Evolutionary conservation across 2,113 vertebrate genomes (phyloP).

Genomic region (Chroicocephalus ridibundus): DNA sequence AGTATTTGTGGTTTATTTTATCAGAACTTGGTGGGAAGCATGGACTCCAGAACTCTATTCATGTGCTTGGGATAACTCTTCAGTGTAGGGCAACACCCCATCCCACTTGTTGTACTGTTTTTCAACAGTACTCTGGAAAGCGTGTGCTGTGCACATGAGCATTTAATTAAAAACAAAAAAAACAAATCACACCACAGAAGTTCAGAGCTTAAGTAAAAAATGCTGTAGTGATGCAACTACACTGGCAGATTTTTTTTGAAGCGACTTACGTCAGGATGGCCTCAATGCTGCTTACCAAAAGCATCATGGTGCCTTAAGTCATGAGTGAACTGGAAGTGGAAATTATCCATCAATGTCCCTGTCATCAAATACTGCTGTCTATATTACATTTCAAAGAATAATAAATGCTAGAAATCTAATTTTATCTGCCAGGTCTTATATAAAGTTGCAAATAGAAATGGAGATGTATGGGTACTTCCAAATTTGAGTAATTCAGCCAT

Average conservation of each 20-base stretch:
- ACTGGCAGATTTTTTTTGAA: not conserved
- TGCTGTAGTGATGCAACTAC: not conserved
- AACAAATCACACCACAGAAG: not conserved
- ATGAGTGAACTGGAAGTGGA: not conserved
- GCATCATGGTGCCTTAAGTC: not conserved
- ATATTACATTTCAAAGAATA: not conserved
- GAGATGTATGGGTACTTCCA: not conserved
- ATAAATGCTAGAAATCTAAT: not conserved
- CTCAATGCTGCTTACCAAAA: not conserved
- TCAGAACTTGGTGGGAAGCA: not conserved
- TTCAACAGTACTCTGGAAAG: not conserved
- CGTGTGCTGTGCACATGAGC: not conserved
- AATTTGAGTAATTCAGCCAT: not conserved
- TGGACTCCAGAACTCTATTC: not conserved
- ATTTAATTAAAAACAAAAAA: not conserved
- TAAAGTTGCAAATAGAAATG: not conserved
- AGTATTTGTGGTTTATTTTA: not conserved
- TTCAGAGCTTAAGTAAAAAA: not conserved
- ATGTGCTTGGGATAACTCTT: not conserved
- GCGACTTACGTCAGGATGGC: not conserved
- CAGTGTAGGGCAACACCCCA: not conserved
- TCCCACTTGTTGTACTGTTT: not conserved
- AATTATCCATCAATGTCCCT: not conserved
- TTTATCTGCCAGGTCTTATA: accelerated
- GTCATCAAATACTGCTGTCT: not conserved